Conservation (phyloP, 2,113 vertebrate genomes). For the Synchiropus splendidus region DNA sequence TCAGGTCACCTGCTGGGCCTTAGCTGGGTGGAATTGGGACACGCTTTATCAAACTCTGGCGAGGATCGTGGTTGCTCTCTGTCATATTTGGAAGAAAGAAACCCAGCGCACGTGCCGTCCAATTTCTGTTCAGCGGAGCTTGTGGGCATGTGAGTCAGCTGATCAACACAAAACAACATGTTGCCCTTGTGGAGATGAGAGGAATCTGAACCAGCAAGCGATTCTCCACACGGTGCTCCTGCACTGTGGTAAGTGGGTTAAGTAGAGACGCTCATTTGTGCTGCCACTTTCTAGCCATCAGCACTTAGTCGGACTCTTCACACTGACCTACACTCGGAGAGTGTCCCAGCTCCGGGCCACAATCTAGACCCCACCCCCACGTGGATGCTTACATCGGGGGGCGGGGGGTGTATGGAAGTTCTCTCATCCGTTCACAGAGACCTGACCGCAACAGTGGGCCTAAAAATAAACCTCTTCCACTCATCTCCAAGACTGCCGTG, state of each 20-base stretch:
- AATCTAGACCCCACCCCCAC: slow-evolving; percentile 31
- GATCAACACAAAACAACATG: slow-evolving; percentile 9
- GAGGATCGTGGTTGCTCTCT: too few relatives aligned
- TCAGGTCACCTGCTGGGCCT: too few relatives aligned
- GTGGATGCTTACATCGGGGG: slow-evolving; percentile 14
- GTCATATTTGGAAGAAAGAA: slow-evolving; percentile 2
- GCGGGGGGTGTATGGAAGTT: slow-evolving; percentile 33
- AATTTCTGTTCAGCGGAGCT: slow-evolving; percentile 16
- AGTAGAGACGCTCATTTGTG: slow-evolving; percentile 3
- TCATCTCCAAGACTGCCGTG: slow-evolving; percentile 39
- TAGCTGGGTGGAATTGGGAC: too few relatives aligned
- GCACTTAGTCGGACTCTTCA: slow-evolving; percentile 19
- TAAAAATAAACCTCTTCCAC: slow-evolving; percentile 58
- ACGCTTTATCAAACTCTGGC: too few relatives aligned
- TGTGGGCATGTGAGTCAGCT: slow-evolving; percentile 37
- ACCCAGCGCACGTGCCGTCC: neutral
- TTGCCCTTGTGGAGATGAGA: slow-evolving; percentile 5
- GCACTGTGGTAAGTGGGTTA: neutral
- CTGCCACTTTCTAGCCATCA: slow-evolving; percentile 6
- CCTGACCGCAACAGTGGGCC: slow-evolving; percentile 47
- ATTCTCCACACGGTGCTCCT: neutral
- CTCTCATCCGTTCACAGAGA: slow-evolving; percentile 56
- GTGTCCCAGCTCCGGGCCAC: slow-evolving; percentile 41
- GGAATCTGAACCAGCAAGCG: slow-evolving; percentile 2
- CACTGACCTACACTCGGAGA: slow-evolving; percentile 45